phyloP scores from a whole-genome alignment of 2,113 vertebrate genomes.

The Gavia stellata region DNA sequence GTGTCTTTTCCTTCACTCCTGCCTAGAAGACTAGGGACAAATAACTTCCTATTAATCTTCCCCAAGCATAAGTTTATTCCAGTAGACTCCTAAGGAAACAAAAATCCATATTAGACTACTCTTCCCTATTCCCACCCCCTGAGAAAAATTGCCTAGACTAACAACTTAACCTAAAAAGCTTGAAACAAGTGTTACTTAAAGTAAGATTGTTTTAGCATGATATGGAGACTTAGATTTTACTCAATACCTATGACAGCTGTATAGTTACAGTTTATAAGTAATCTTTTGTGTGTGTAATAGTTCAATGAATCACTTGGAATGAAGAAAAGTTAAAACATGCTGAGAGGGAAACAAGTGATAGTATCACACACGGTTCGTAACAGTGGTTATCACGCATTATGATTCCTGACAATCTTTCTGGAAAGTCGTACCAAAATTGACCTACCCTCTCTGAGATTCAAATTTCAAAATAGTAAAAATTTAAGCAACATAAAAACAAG shows the following conservation, averaged over 20 bases:
- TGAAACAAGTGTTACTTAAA: background rate
- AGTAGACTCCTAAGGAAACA: background rate
- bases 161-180: background rate
- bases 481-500: background rate
- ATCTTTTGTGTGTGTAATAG: background rate
- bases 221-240: background rate
- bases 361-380: background rate
- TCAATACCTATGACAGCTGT: background rate
- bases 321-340: background rate
- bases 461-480: background rate
- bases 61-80: background rate
- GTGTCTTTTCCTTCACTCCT: background rate
- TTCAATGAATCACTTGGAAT: background rate
- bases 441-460: background rate
- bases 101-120: background rate
- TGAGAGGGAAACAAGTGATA: background rate
- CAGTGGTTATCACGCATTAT: background rate
- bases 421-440: background rate
- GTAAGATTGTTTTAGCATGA: background rate
- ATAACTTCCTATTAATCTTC: background rate
- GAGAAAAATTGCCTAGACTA: background rate
- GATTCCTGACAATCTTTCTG: background rate
- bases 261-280: background rate
- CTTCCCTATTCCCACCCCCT: background rate
- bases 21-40: background rate